Evolutionary conservation across 2,113 vertebrate genomes (phyloP).

Genomic region (Neomonachus schauinslandi): DNA sequence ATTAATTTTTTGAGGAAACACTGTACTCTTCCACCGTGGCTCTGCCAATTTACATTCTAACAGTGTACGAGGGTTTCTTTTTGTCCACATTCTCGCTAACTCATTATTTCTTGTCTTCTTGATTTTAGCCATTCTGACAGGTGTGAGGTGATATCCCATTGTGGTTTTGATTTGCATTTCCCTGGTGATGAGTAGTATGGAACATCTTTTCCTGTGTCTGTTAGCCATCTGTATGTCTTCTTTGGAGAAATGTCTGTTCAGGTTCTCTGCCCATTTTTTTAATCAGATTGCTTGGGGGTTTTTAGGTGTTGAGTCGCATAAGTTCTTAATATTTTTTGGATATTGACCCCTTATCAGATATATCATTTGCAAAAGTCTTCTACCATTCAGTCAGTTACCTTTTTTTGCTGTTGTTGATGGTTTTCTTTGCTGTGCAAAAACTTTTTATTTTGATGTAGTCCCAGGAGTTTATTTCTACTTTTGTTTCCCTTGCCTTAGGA

Average conservation of each 20-base stretch:
- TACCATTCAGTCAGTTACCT: background rate
- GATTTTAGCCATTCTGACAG: background rate
- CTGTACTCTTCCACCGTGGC: background rate
- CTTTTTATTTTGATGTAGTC: background rate
- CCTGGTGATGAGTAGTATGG: background rate
- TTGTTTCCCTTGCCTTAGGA: background rate
- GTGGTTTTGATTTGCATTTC: background rate
- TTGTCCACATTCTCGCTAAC: background rate
- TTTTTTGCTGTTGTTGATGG: background rate
- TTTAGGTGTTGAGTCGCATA: background rate
- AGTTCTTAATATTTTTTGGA: background rate
- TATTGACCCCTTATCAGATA: background rate
- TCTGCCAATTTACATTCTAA: background rate
- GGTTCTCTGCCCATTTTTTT: background rate
- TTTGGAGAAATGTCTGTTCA: background rate
- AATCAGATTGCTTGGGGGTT: background rate
- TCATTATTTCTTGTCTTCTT: background rate
- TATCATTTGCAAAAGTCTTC: background rate
- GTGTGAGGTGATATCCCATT: background rate
- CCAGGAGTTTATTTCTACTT: background rate
- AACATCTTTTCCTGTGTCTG: background rate
- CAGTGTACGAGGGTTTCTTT: background rate
- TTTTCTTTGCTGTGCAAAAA: background rate
- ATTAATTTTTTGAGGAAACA: background rate
- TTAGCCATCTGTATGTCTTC: background rate